Conservation (phyloP, 2,113 vertebrate species). For the Scalopus aquaticus region DNA sequence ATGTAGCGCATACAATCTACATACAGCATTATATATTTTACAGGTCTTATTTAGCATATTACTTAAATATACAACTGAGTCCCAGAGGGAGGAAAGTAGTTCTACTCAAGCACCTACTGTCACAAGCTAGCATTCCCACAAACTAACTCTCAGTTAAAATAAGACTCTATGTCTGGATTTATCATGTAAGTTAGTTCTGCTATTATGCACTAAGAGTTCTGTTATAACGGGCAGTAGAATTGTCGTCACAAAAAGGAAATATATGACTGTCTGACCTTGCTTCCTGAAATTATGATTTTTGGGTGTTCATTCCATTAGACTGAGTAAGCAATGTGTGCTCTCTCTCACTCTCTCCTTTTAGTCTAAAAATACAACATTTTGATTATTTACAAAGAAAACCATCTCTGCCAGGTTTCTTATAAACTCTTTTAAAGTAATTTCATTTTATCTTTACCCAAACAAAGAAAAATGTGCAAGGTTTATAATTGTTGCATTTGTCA, state of each 20-base stretch:
- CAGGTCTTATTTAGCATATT: background rate
- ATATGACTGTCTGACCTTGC: background rate
- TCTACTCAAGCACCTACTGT: background rate
- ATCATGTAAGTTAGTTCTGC: background rate
- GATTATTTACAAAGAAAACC: background rate
- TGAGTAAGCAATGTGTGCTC: background rate
- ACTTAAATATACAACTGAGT: background rate
- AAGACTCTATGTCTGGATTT: background rate
- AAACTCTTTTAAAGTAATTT: background rate
- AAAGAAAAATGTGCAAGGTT: background rate
- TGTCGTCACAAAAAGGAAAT: background rate
- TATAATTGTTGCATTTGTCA: background rate
- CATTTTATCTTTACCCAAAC: background rate
- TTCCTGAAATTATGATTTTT: background rate
- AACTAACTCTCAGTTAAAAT: background rate
- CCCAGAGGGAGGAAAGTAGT: background rate
- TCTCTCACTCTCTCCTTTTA: too few relatives aligned
- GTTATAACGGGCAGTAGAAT: background rate
- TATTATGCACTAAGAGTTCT: background rate
- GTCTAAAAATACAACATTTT: background rate
- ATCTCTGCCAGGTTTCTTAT: background rate
- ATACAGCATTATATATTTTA: background rate
- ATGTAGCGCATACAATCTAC: background rate
- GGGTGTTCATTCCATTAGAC: background rate
- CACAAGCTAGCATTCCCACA: background rate